phyloP scores from a whole-genome alignment of 2,113 vertebrate species.

The Enhydra lutris region DNA sequence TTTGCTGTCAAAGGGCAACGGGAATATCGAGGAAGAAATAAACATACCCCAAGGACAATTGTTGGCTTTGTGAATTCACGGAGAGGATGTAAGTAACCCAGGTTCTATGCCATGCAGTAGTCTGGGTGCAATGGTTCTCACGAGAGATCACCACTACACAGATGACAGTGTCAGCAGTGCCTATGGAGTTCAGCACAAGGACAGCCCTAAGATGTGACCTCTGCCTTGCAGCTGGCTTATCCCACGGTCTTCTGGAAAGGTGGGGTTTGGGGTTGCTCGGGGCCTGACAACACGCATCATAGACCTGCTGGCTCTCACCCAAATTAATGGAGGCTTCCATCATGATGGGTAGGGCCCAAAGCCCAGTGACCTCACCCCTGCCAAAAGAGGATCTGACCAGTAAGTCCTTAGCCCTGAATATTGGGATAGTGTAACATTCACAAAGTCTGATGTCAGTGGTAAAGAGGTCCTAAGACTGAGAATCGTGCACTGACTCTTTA shows the following conservation, averaged over 20 bases:
- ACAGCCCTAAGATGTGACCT: background rate
- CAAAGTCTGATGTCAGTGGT: background rate
- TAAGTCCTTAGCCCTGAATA: background rate
- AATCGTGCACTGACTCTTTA: background rate
- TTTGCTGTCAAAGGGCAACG: too few species aligned
- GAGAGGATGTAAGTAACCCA: too few species aligned
- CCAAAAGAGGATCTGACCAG: background rate
- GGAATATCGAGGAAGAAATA: too few species aligned
- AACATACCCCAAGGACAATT: too few species aligned
- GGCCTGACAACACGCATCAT: background rate
- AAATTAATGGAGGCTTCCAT: background rate
- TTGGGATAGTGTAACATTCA: background rate
- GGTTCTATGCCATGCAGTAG: too few species aligned
- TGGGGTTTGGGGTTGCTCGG: background rate
- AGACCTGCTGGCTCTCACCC: background rate
- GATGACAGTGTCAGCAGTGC: too few species aligned
- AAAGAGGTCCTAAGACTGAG: background rate
- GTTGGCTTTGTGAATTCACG: too few species aligned
- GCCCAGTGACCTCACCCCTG: too few species aligned
- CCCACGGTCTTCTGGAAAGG: background rate
- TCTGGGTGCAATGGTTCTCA: too few species aligned
- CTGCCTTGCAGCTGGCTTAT: background rate
- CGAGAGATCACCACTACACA: too few species aligned
- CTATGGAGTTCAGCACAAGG: background rate
- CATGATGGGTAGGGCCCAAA: background rate